Evolutionary conservation across 2,797 vertebrate species (phyloP).

Genomic region (Protosalanx chinensis): DNA sequence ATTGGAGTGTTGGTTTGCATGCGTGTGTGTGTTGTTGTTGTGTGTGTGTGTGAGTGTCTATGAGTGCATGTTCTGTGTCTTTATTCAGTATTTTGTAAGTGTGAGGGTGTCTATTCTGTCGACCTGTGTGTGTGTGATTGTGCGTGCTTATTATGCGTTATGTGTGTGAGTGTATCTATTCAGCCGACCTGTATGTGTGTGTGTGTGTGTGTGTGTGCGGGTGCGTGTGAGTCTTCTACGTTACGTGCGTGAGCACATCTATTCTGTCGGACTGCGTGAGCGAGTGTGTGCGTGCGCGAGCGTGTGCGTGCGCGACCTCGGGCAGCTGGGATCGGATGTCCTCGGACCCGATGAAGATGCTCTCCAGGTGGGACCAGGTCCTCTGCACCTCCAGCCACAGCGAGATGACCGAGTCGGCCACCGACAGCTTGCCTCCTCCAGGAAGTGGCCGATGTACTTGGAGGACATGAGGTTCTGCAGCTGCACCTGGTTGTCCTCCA

Average conservation of each 20-base stretch:
- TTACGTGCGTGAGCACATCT: too few species aligned
- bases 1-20: slow-evolving; percentile 27
- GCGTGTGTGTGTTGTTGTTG: not conserved
- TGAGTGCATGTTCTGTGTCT: too few species aligned
- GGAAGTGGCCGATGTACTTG: slow-evolving; percentile 85
- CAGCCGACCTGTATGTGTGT: too few species aligned
- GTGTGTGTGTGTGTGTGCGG: too few species aligned
- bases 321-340: slow-evolving; percentile 92
- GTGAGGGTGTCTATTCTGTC: slow-evolving; percentile 6
- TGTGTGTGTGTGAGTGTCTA: too few species aligned
- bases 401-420: slow-evolving; percentile 78
- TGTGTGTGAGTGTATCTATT: too few species aligned
- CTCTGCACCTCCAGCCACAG: slow-evolving; percentile 94
- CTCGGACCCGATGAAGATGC: slow-evolving; percentile 93
- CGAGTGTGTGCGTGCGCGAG: slow-evolving; percentile 1
- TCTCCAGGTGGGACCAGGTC: slow-evolving; percentile 92
- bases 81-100: slow-evolving; percentile 6
- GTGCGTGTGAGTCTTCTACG: too few species aligned
- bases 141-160: too few species aligned
- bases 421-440: slow-evolving; percentile 87
- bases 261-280: too few species aligned
- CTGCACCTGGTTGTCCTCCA: slow-evolving; percentile 96
- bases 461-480: slow-evolving; percentile 88
- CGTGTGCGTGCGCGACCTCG: slow-evolving; percentile 70
- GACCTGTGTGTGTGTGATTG: not conserved